Evolutionary conservation across 2,888 invertebrate genomes (phyloP).

Genomic region (Tiliacea citrago): DNA sequence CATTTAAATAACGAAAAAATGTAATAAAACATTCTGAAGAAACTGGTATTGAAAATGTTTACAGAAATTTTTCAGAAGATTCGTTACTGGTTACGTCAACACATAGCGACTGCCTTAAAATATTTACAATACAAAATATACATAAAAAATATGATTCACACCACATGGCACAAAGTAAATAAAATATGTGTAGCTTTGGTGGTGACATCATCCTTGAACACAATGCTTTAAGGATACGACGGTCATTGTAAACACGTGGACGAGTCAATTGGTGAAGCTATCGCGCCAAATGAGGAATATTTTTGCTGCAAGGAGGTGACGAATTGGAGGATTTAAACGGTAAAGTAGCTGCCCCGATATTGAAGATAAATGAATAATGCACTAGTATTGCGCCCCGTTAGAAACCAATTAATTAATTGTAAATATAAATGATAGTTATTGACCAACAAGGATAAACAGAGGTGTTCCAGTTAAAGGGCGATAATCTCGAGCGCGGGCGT

Average conservation of each 20-base stretch:
- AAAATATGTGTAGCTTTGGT: constrained; percentile 56
- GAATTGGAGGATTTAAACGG: constrained; percentile 29
- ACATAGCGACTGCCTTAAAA: constrained; percentile 44
- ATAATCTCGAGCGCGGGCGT: constrained; percentile 69
- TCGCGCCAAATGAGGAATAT: constrained; percentile 33
- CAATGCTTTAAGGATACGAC: constrained; percentile 68
- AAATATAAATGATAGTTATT: constrained; percentile 44
- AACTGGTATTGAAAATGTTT: constrained; percentile 33
- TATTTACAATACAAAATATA: constrained; percentile 63
- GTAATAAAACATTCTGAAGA: constrained; percentile 69
- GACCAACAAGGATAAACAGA: constrained; percentile 70
- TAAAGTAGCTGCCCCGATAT: constrained; percentile 13
- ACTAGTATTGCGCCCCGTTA: constrained; percentile 17
- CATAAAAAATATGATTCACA: constrained; percentile 60
- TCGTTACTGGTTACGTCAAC: constrained; percentile 32
- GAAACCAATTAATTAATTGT: constrained; percentile 48
- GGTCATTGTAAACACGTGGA: constrained; percentile 61
- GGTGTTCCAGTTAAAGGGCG: constrained; percentile 75
- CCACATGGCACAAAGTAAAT: constrained; percentile 69
- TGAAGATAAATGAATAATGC: constrained; percentile 39
- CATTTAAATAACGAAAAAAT: constrained; percentile 74
- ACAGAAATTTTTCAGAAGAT: constrained; percentile 19
- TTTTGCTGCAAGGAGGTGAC: constrained; percentile 15
- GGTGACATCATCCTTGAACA: constrained; percentile 72
- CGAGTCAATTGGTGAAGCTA: constrained; percentile 32